Conservation (phyloP, 1,140 invertebrate genomes). For the Teleopsis dalmanni region DNA sequence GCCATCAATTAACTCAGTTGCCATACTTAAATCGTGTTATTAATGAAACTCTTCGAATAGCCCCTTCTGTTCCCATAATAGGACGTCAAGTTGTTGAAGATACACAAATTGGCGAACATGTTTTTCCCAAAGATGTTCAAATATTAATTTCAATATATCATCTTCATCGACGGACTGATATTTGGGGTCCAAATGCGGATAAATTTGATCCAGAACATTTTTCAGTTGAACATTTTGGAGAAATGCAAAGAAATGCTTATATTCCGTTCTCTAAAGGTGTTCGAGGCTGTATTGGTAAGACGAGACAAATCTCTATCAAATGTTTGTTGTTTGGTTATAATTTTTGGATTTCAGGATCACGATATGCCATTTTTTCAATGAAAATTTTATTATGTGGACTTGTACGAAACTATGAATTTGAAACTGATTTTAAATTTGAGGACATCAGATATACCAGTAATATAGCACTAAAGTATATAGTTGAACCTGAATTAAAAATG, state of each 20-base stretch:
- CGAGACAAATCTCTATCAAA: not conserved
- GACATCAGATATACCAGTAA: conserved; percentile 3
- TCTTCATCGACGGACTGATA: conserved; percentile 26
- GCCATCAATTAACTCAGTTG: conserved; percentile 2
- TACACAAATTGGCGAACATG: not conserved
- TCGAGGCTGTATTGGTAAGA: conserved; percentile 51
- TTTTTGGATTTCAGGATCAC: conserved; percentile 5
- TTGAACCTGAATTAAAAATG: not conserved
- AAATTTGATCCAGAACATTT: conserved; percentile 55
- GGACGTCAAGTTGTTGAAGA: conserved; percentile 5
- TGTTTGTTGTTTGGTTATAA: not conserved
- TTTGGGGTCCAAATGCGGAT: conserved; percentile 48
- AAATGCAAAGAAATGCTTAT: conserved; percentile 44
- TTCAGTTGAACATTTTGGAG: conserved; percentile 35
- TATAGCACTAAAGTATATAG: conserved; percentile 2
- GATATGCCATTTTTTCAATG: conserved; percentile 6
- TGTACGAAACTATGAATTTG: conserved; percentile 8
- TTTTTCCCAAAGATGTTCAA: conserved; percentile 12
- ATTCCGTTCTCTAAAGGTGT: conserved; percentile 53
- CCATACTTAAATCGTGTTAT: conserved; percentile 15
- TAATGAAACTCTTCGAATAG: conserved; percentile 18
- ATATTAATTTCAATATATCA: conserved; percentile 14
- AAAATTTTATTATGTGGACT: conserved; percentile 4
- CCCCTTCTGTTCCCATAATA: conserved; percentile 15
- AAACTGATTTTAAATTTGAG: conserved; percentile 5